Conservation (phyloP, 2,797 vertebrate species). For the Arnoldichthys spilopterus region DNA sequence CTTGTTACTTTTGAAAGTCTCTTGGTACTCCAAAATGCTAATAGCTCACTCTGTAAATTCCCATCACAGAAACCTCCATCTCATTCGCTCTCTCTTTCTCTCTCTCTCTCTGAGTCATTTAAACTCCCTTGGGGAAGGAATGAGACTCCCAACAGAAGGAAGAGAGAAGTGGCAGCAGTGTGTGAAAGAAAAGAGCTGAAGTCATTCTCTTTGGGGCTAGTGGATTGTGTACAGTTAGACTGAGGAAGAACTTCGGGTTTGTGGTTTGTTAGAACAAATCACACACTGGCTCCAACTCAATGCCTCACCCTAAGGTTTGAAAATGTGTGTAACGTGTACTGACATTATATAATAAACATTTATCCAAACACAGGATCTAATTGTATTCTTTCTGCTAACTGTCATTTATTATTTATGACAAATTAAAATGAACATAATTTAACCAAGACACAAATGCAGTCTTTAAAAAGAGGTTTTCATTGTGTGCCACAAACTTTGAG, state of each 20-base stretch:
- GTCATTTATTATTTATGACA: background rate
- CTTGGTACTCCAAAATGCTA: conserved; percentile 54
- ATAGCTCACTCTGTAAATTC: conserved; percentile 62
- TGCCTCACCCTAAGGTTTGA: background rate
- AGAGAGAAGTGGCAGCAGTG: conserved; percentile 65
- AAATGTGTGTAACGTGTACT: background rate
- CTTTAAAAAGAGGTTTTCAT: too few relatives aligned
- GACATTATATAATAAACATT: background rate
- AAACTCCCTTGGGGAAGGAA: conserved; percentile 65
- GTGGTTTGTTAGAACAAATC: conserved; percentile 48
- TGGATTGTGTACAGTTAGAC: conserved; percentile 46
- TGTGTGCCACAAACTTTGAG: too few relatives aligned
- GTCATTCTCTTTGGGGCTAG: conserved; percentile 67
- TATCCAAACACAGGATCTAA: background rate
- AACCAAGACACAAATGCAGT: too few relatives aligned
- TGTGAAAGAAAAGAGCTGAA: conserved; percentile 57
- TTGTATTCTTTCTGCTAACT: background rate
- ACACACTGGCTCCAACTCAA: conserved; percentile 16
- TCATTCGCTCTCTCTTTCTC: conserved; percentile 53
- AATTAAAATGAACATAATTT: too few relatives aligned
- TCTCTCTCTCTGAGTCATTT: conserved; percentile 66
- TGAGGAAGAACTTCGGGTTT: conserved; percentile 34
- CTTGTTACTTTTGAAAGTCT: conserved; percentile 57
- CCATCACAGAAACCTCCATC: conserved; percentile 35
- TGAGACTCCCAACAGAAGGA: conserved; percentile 49